Evolutionary conservation across 2,888 invertebrate genomes (phyloP).

Genomic region (Tupiocoris notatus): DNA sequence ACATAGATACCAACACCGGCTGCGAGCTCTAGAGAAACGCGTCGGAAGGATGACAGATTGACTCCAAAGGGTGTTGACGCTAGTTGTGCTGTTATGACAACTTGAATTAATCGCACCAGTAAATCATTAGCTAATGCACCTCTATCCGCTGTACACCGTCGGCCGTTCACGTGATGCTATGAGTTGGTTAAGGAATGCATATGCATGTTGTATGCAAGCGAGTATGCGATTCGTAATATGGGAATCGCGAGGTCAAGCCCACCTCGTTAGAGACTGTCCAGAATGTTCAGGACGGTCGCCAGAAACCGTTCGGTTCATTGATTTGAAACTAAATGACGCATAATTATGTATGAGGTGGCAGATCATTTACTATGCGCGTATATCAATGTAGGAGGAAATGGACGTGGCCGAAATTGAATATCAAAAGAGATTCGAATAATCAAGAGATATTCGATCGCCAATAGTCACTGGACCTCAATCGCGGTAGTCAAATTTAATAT

Average conservation of each 20-base stretch:
- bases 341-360: slow-evolving; percentile 10
- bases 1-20: slow-evolving; percentile 1
- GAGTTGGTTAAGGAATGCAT: slow-evolving; percentile 20
- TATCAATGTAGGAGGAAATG: neutral
- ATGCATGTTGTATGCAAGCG: slow-evolving; percentile 9
- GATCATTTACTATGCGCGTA: neutral
- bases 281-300: neutral
- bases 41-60: slow-evolving; percentile 18
- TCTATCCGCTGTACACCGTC: slow-evolving; percentile 9
- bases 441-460: too few relatives aligned
- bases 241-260: slow-evolving; percentile 12
- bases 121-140: slow-evolving; percentile 29
- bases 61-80: slow-evolving; percentile 29
- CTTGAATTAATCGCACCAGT: slow-evolving; percentile 34
- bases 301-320: slow-evolving; percentile 27
- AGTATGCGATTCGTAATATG: neutral
- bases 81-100: slow-evolving; percentile 39
- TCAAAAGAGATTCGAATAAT: too few relatives aligned
- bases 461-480: too few relatives aligned
- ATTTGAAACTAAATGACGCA: slow-evolving; percentile 26
- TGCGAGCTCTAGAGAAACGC: neutral
- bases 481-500: too few relatives aligned
- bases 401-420: neutral
- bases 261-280: slow-evolving; percentile 6
- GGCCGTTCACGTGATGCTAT: neutral